Percentiles rank a stretch among this genome's conserved stretches.
These are phyloP conservation scores for Hesperia comma DNA, from an alignment of 2,888 invertebrate species.

Conservation along the genomic window DNA sequence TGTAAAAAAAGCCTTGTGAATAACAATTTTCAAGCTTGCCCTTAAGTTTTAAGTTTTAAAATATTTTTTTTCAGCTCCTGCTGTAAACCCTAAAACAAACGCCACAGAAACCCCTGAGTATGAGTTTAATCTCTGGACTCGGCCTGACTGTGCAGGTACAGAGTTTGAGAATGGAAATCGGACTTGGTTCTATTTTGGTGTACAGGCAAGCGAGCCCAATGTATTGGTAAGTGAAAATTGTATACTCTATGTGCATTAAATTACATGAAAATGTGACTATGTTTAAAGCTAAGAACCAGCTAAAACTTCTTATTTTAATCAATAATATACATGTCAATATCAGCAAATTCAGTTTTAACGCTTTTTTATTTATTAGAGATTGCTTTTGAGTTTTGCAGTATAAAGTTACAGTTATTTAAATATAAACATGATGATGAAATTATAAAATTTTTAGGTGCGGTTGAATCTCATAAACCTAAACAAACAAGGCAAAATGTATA, in stretches of 20 bases:
- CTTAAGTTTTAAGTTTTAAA: no score
- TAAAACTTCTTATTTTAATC: no score
- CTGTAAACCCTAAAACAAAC: conserved; percentile 66
- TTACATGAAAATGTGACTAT: no score
- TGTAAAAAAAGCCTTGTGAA: no score
- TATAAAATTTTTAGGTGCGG: conserved; percentile 82
- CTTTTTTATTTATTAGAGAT: no score
- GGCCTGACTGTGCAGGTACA: conserved; percentile 94
- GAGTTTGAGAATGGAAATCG: conserved; percentile 94
- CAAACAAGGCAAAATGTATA: conserved; percentile 94
- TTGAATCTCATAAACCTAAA: conserved; percentile 94
- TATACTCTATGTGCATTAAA: neutral
- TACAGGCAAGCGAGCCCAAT: conserved; percentile 84
- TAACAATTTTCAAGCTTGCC: no score
- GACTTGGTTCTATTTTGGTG: conserved; percentile 96
- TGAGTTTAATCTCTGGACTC: conserved; percentile 96
- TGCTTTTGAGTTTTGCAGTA: no score
- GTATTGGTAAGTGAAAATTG: conserved; percentile 75
- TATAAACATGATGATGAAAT: neutral
- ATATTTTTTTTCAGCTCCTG: conserved; percentile 57
- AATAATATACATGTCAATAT: no score
- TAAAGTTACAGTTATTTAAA: no score
- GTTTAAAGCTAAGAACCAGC: no score
- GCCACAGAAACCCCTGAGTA: conserved; percentile 85
- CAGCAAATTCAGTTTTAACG: no score